Conservation (phyloP, 53 echinoderm and acorn worm genomes). For the Antedon mediterranea region DNA sequence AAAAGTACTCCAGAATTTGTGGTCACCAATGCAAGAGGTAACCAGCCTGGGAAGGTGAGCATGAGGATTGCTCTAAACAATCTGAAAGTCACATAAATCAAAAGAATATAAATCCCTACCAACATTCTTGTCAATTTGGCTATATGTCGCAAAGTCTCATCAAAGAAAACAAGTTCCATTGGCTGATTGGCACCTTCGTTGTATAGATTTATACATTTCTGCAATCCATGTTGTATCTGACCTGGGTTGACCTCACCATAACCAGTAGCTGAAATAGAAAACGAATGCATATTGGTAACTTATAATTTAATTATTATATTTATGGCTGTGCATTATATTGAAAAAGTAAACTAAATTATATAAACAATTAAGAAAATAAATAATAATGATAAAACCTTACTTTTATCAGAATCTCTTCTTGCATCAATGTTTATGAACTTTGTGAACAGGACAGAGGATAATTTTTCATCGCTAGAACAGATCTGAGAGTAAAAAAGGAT, state of each 20-base stretch:
- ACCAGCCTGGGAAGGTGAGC: no score
- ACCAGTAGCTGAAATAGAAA: constrained; percentile 15
- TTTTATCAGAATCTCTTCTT: not conserved
- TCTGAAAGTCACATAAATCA: not conserved
- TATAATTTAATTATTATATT: no score
- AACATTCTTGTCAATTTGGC: constrained; percentile 72
- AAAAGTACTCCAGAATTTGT: no score
- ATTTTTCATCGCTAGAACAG: not conserved
- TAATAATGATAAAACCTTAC: not conserved
- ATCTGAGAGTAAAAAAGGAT: not conserved
- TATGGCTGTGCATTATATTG: no score
- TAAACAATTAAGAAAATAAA: no score
- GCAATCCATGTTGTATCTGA: constrained; percentile 48
- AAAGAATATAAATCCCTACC: constrained; percentile 23
- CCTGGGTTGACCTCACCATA: constrained; percentile 55
- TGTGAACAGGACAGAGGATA: not conserved
- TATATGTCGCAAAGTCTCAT: constrained; percentile 69
- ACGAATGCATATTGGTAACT: not conserved
- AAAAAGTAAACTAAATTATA: no score
- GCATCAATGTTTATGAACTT: not conserved
- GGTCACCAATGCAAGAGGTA: no score
- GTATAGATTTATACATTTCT: constrained; percentile 39
- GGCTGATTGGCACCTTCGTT: constrained; percentile 46
- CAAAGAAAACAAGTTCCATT: constrained; percentile 89
- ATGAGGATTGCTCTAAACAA: not conserved